Base-by-base conservation (phyloP, 2,797 vertebrate genomes). In the Pantherophis vulpinus region DNA sequence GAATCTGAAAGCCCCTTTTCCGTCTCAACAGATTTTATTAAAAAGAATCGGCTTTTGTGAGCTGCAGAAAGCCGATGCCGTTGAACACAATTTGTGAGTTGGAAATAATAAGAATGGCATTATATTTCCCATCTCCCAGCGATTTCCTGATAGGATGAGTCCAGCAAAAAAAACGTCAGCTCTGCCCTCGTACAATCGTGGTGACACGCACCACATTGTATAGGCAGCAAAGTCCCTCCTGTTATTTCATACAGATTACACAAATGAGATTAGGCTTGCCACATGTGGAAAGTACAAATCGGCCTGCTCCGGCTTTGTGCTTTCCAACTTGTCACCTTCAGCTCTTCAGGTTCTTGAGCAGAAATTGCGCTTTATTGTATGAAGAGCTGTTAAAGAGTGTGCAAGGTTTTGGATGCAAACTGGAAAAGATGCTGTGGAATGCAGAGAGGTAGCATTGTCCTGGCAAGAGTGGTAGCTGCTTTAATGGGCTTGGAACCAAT, bases 181-280 rank as follows among this genome's bases (percentile, higher is more conserved):
- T 13, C 59, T 27, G 2, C 70, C 54, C 55, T 55, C 0, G 2
- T 14, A 29, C 51, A 27, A 6, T 29, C 54, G 0, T n/a, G 16
- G 27, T 55, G 25, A 1, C 29, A 0, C 0, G 1, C 18, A 59
- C 58, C 18, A 3, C 14, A 0, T 54, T 54, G 25, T 13, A 23
- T 18, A 6, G 47, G 29, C 27, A 2, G 5, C 66, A 37, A 42
- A 83, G 32, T 29, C 32, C 37, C 8, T 2, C 3, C 18, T 54
- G 18, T 58, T 37, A 5, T 88, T 27, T 88, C 5, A 14, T 6
- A 37, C 2, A 6, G 86, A 70, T 47, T 3, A 12, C 29, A 27
- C 55, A 58, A 74, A 11, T 0, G 27, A 92, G 29, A n/a, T 14
- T 55, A 55, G 29, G 51, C 13, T 55, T 37, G 11, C 18, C 29